Evolutionary conservation across 2,888 invertebrate species (phyloP).

Genomic region (Cactoblastis cactorum): DNA sequence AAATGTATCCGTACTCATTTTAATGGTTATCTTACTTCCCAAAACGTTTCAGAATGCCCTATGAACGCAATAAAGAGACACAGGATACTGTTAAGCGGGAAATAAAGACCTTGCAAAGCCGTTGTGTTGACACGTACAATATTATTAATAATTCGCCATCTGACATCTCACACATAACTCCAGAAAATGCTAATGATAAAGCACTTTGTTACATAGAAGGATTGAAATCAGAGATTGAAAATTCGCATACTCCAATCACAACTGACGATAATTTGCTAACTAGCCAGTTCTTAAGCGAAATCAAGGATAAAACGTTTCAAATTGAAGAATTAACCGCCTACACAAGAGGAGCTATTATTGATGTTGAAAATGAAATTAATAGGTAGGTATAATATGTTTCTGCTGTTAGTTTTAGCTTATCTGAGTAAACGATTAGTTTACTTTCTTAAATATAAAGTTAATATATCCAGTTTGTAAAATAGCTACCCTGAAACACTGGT

Average conservation of each 20-base stretch:
- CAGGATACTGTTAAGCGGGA: constrained; percentile 43
- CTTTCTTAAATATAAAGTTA: no score
- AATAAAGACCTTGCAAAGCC: constrained; percentile 45
- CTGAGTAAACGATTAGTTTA: no score
- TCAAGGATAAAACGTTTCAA: constrained; percentile 49
- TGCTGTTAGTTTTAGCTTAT: not conserved
- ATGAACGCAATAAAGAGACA: constrained; percentile 41
- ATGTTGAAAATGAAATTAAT: constrained; percentile 53
- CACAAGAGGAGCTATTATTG: constrained; percentile 49
- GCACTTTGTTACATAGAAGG: constrained; percentile 50
- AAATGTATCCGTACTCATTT: not conserved
- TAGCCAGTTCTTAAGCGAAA: constrained; percentile 51
- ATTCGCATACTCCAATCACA: constrained; percentile 44
- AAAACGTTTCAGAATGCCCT: constrained; percentile 42
- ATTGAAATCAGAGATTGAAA: constrained; percentile 45
- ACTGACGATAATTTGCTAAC: constrained; percentile 54
- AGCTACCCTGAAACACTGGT: no score
- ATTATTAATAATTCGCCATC: constrained; percentile 50
- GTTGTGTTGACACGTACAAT: constrained; percentile 46
- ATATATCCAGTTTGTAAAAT: no score
- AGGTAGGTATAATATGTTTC: constrained; percentile 38
- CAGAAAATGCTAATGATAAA: constrained; percentile 39
- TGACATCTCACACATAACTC: constrained; percentile 30
- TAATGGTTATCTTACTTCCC: not conserved
- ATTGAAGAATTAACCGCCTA: constrained; percentile 55